Evolutionary conservation across 2,888 invertebrate genomes (phyloP), one percentile per base, ranked within the genome.

Genomic region (Heliconius charithonia): DNA sequence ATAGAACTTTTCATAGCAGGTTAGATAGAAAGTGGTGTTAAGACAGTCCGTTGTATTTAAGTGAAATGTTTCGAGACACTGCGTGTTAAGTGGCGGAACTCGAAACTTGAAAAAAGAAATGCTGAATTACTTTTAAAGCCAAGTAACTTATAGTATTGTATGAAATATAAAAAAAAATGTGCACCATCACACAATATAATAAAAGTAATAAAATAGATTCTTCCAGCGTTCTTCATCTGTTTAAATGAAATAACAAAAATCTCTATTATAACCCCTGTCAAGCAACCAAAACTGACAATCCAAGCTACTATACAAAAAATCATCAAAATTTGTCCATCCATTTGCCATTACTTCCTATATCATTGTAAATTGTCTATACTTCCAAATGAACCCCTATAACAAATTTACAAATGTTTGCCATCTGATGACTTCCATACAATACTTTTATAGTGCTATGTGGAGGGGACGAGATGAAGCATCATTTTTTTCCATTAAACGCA

Each of bases 401-500:
- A 56, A 51, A 56, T 29, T 13, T 37, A 75, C 16, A 29, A 63
- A 63, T 59, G 56, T 66, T 62, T 41, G 32, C 16, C 65, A 66
- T 66, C 59, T 29, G 25, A 76, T 76, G 62, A 73, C n/a, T 62
- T 76, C 51, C 45, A 78, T 56, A 76, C 29, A 71, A 75, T 67
- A 56, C 37, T 45, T 70, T 51, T 67, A 12, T 51, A 51, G 10
- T 12, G n/a, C 7, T 12, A n/a, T 4, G 12, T 32, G 41, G 62
- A 72, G 73, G 80, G 79, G 69, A 71, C 59, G 78, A 72, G 73
- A 78, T 70, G 75, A 79, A 45, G 75, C 77, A 79, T 80, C 76
- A 79, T 74, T n/a, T 82, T 80, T 70, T 77, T 80, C 77, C 62
- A 80, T 82, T 79, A 71, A 56, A 78, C 63, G 22, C 2, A 10